Evolutionary conservation across 2,888 invertebrate species (phyloP).

Genomic region (Argyresthia goedartella): DNA sequence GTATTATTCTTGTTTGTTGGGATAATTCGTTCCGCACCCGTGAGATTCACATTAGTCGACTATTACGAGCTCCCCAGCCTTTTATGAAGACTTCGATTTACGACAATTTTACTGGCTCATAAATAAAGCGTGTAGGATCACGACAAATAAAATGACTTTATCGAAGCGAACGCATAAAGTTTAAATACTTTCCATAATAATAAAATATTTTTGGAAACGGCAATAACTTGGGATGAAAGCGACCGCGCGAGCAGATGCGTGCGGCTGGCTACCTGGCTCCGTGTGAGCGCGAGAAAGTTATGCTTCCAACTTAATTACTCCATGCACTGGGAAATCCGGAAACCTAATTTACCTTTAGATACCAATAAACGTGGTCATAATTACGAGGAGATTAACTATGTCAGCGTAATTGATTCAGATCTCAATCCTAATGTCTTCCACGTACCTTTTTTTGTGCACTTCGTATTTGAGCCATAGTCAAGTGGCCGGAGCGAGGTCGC

Average conservation of each 20-base stretch:
- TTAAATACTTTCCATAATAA: slow-evolving; percentile 60
- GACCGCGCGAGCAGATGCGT: slow-evolving; percentile 54
- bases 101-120: slow-evolving; percentile 59
- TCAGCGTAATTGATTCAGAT: neutral
- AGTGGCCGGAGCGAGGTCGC: neutral
- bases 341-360: slow-evolving; percentile 2
- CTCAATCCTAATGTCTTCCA: neutral
- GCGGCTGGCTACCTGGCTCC: slow-evolving; percentile 46
- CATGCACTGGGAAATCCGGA: neutral
- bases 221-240: slow-evolving; percentile 62
- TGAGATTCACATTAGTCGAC: slow-evolving; percentile 43
- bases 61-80: slow-evolving; percentile 43
- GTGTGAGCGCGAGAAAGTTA: slow-evolving; percentile 36
- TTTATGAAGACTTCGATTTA: slow-evolving; percentile 60
- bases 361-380: neutral
- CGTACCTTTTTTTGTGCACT: neutral
- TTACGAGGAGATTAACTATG: neutral
- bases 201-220: slow-evolving; percentile 64
- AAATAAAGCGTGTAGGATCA: slow-evolving; percentile 52
- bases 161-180: slow-evolving; percentile 49
- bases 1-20: slow-evolving; percentile 1
- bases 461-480: neutral
- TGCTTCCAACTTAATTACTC: slow-evolving; percentile 15
- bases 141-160: slow-evolving; percentile 59
- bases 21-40: slow-evolving; percentile 40